Evolutionary conservation across 2,888 invertebrate genomes (phyloP).

Genomic region (Ptychoptera contaminata): DNA sequence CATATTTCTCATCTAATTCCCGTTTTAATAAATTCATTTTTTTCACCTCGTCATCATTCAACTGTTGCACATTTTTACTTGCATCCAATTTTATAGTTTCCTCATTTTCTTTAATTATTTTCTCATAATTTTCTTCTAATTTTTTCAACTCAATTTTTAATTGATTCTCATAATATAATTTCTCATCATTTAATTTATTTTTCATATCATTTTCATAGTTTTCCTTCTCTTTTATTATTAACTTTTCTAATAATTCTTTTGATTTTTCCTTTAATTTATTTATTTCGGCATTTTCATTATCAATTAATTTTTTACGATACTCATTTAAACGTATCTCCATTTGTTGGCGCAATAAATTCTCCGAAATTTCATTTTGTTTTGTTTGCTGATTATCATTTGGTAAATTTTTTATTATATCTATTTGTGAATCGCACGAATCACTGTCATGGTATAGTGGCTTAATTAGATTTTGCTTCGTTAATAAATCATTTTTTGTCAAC

Average conservation of each 20-base stretch:
- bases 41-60: background rate
- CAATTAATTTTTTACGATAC: constrained; percentile 19
- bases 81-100: constrained; percentile 28
- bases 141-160: constrained; percentile 14
- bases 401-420: too few species aligned
- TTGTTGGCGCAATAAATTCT: too few species aligned
- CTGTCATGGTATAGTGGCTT: constrained; percentile 28
- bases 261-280: constrained; percentile 37
- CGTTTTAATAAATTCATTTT: constrained; percentile 29
- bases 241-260: constrained; percentile 33
- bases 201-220: constrained; percentile 29
- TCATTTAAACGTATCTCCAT: too few species aligned
- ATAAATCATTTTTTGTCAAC: too few species aligned
- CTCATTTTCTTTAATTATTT: constrained; percentile 20
- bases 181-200: constrained; percentile 21
- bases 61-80: constrained; percentile 17
- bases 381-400: too few species aligned
- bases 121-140: constrained; percentile 21
- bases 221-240: constrained; percentile 20
- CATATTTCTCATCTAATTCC: constrained; percentile 33
- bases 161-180: constrained; percentile 20
- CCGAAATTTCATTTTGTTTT: too few species aligned
- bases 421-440: constrained; percentile 24
- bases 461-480: constrained; percentile 18
- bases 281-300: constrained; percentile 27